A percentile compares a stretch with the other conserved stretches of the same genome.
These are phyloP conservation scores for Macrocentrus cingulum DNA, from an alignment of 1,140 invertebrate species.

Conservation along the genomic window DNA sequence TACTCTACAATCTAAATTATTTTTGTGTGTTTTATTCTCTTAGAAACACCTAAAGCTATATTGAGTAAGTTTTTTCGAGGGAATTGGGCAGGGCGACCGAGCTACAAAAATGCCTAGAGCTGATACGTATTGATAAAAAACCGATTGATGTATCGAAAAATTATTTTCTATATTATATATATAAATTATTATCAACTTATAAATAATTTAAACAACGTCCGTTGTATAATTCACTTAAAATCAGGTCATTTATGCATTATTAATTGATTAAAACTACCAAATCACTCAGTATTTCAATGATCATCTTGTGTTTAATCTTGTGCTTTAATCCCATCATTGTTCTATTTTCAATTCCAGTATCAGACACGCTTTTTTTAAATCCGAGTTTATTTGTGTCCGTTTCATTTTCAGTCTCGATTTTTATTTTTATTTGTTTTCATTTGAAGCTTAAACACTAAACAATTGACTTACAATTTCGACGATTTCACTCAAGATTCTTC, in stretches of 20 bases:
- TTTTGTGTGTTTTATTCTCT: no score
- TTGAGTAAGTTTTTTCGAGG: constrained; percentile 14
- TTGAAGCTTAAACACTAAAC: constrained; percentile 25
- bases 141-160: no score
- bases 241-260: no score
- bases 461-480: constrained; percentile 34
- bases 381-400: constrained; percentile 12
- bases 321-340: neutral
- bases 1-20: no score
- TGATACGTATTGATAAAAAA: neutral
- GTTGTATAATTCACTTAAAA: no score
- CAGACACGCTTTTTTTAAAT: neutral
- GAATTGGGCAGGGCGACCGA: no score
- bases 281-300: neutral
- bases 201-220: no score
- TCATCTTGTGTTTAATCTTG: constrained; percentile 1
- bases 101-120: constrained; percentile 21
- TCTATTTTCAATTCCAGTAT: constrained; percentile 31
- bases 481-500: neutral
- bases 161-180: no score
- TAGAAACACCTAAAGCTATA: constrained; percentile 12
- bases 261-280: neutral
- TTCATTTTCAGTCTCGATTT: constrained; percentile 29
- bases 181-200: no score
- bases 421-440: no score